Evolutionary conservation across 2,888 invertebrate genomes (phyloP).

Genomic region (Ichneumoninae sp.): DNA sequence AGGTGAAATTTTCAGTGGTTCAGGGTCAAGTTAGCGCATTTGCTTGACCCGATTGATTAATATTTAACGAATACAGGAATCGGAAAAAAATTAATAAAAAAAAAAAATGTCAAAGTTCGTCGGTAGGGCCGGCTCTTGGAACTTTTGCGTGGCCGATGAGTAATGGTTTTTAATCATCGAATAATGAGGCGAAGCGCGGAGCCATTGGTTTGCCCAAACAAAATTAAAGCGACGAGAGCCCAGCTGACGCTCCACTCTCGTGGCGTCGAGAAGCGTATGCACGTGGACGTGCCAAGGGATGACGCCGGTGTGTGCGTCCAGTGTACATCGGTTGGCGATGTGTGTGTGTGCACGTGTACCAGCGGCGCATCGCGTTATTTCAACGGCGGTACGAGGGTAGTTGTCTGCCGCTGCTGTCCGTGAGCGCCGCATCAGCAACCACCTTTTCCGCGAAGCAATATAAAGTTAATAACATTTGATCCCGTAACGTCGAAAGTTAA

Average conservation of each 20-base stretch:
- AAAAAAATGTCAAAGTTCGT: not conserved
- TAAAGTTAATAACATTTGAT: slow-evolving; percentile 82
- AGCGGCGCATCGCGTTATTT: slow-evolving; percentile 50
- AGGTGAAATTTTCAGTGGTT: no score
- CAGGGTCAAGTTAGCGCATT: no score
- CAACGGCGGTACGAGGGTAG: slow-evolving; percentile 45
- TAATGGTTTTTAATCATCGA: slow-evolving; percentile 72
- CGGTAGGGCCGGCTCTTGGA: slow-evolving; percentile 30
- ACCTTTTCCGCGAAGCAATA: slow-evolving; percentile 76
- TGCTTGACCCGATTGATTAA: no score
- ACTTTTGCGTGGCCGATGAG: slow-evolving; percentile 65
- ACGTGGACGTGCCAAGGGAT: slow-evolving; percentile 43
- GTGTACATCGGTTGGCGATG: slow-evolving; percentile 26
- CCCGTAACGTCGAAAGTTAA: slow-evolving; percentile 82
- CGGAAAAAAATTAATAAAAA: not conserved
- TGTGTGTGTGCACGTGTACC: slow-evolving; percentile 13
- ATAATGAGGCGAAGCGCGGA: slow-evolving; percentile 69
- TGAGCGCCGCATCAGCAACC: slow-evolving; percentile 54
- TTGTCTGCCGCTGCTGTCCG: slow-evolving; percentile 22
- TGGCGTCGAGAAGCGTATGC: slow-evolving; percentile 60
- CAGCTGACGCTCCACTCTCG: slow-evolving; percentile 68
- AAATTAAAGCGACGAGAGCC: slow-evolving; percentile 69
- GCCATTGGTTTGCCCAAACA: slow-evolving; percentile 69
- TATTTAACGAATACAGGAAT: slow-evolving; percentile 63
- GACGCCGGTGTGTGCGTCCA: slow-evolving; percentile 36